phyloP scores from a whole-genome alignment of 1,140 invertebrate species.

The Tetramorium parvispinum region DNA sequence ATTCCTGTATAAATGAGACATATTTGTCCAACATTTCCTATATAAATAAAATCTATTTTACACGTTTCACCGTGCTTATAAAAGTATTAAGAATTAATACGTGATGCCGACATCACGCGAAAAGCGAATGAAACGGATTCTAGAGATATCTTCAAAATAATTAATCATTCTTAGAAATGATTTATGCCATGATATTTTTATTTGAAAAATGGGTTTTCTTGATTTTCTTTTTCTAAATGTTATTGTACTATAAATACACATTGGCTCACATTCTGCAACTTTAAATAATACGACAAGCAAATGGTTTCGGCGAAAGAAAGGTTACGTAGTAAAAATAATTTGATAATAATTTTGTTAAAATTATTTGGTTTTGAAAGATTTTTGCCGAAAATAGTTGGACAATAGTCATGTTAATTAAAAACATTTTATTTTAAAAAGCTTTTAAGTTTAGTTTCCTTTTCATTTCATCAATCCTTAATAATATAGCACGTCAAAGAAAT shows the following conservation, averaged over 20 bases:
- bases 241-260: neutral
- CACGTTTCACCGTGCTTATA: neutral
- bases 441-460: neutral
- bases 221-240: neutral
- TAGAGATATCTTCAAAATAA: neutral
- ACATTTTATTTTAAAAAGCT: neutral
- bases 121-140: neutral
- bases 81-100: neutral
- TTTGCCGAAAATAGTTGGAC: neutral
- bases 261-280: neutral
- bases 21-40: neutral
- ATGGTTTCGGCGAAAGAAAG: neutral
- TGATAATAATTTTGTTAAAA: neutral
- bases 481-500: neutral
- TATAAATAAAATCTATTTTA: neutral
- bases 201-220: neutral
- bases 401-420: neutral
- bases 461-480: neutral
- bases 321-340: neutral
- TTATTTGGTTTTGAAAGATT: neutral
- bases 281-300: neutral
- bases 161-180: neutral
- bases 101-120: neutral
- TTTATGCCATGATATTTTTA: neutral
- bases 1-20: neutral